Percentiles rank a stretch among this genome's conserved stretches.
Evolutionary conservation across 1,140 invertebrate genomes (phyloP).

Genomic region (Frieseomelitta varia): DNA sequence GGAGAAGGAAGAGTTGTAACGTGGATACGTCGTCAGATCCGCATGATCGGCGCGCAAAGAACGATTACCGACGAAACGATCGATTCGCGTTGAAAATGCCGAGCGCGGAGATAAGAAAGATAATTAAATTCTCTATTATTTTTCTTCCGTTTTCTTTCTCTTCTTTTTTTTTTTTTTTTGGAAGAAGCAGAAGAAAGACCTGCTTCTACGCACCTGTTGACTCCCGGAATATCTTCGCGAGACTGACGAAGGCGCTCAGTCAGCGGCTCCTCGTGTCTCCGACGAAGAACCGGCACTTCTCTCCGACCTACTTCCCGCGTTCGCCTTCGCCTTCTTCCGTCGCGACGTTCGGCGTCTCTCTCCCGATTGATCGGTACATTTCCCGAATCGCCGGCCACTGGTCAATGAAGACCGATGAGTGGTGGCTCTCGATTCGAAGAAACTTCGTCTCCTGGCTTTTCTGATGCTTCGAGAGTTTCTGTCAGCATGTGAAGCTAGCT

Average conservation of each 20-base stretch:
- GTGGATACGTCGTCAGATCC: slow-evolving; percentile 16
- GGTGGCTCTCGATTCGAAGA: neutral
- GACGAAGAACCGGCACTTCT: slow-evolving; percentile 69
- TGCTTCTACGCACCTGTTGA: slow-evolving; percentile 78
- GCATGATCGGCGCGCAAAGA: slow-evolving; percentile 31
- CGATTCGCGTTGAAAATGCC: neutral
- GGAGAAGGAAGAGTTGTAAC: neutral
- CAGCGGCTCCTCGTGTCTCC: slow-evolving; percentile 68
- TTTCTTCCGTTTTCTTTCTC: too few relatives aligned
- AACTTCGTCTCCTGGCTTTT: neutral
- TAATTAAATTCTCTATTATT: neutral
- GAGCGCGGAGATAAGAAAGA: neutral
- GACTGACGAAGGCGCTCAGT: slow-evolving; percentile 78
- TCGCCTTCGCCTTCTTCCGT: slow-evolving; percentile 62
- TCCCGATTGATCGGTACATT: slow-evolving; percentile 5
- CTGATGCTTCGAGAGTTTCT: neutral
- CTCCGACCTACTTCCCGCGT: slow-evolving; percentile 76
- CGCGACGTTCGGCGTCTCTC: slow-evolving; percentile 30
- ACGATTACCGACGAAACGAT: neutral
- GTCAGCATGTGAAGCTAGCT: too few relatives aligned
- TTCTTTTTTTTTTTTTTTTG: neutral
- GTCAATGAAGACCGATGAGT: neutral
- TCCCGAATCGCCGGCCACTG: neutral
- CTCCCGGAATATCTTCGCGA: slow-evolving; percentile 80
- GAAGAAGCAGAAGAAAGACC: slow-evolving; percentile 30